Evolutionary conservation across 2,888 invertebrate species (phyloP).

Genomic region (Ctena decussata): DNA sequence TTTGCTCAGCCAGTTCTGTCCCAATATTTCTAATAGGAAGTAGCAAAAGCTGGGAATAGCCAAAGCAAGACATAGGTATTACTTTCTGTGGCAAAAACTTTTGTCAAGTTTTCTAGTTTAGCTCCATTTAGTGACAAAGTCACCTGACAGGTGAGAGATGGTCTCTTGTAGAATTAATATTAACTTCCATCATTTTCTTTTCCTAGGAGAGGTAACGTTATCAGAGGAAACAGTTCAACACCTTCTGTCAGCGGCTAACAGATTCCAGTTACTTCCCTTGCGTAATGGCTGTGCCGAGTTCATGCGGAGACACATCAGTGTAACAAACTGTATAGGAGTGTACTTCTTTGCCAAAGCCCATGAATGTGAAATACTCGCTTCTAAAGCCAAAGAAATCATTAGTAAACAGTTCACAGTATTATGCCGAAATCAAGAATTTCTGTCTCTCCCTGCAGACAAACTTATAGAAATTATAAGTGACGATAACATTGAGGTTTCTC

Average conservation of each 20-base stretch:
- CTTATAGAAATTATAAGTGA: constrained; percentile 84
- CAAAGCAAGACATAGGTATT: no score
- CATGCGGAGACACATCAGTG: constrained; percentile 84
- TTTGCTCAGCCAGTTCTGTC: no score
- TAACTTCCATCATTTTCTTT: constrained; percentile 36
- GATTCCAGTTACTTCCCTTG: constrained; percentile 84
- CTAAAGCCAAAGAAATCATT: constrained; percentile 81
- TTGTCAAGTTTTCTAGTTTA: no score
- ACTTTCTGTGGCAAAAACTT: no score
- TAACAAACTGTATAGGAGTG: constrained; percentile 84
- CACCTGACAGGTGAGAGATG: no score
- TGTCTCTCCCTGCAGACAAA: constrained; percentile 83
- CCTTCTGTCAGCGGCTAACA: constrained; percentile 85
- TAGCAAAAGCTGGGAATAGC: no score
- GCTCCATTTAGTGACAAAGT: no score
- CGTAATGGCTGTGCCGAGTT: constrained; percentile 85
- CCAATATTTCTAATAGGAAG: no score
- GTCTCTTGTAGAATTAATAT: no score
- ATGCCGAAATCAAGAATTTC: constrained; percentile 83
- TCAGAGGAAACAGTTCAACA: constrained; percentile 84
- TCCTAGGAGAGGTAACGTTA: constrained; percentile 81
- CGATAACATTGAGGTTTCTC: constrained; percentile 81
- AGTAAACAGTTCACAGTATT: constrained; percentile 79
- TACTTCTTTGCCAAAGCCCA: constrained; percentile 86
- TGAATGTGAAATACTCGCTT: constrained; percentile 79